Percentiles rank a stretch among this genome's conserved stretches.
phyloP scores from a whole-genome alignment of 2,113 vertebrate species.

The Dipodomys stephensi region DNA sequence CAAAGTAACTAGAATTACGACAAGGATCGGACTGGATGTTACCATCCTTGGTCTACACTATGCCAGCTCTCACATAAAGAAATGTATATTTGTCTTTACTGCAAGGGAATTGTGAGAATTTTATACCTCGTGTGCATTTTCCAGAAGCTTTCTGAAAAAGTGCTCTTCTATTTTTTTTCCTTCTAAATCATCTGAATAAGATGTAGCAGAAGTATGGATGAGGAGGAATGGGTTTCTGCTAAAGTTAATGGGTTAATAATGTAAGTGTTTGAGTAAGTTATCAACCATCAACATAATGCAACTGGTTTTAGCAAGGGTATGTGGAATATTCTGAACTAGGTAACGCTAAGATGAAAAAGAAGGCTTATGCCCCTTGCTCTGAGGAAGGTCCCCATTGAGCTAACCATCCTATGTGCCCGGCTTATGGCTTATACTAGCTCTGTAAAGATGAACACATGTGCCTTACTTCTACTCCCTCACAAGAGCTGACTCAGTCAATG shows the following conservation, averaged over 20 bases:
- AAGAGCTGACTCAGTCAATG: background rate
- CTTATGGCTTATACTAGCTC: background rate
- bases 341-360: background rate
- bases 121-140: background rate
- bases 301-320: background rate
- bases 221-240: background rate
- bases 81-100: background rate
- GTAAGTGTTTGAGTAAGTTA: background rate
- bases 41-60: background rate
- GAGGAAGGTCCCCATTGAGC: background rate
- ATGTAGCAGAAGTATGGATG: background rate
- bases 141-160: background rate
- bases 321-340: background rate
- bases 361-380: background rate
- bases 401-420: background rate
- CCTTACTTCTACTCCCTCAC: background rate
- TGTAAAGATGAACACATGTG: background rate
- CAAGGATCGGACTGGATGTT: background rate
- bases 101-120: no score
- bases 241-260: background rate
- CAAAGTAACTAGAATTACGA: background rate
- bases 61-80: background rate
- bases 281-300: background rate
- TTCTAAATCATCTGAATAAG: background rate
- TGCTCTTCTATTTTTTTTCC: background rate